Evolutionary conservation across 2,888 invertebrate genomes (phyloP).

Genomic region (Chirona hameri): DNA sequence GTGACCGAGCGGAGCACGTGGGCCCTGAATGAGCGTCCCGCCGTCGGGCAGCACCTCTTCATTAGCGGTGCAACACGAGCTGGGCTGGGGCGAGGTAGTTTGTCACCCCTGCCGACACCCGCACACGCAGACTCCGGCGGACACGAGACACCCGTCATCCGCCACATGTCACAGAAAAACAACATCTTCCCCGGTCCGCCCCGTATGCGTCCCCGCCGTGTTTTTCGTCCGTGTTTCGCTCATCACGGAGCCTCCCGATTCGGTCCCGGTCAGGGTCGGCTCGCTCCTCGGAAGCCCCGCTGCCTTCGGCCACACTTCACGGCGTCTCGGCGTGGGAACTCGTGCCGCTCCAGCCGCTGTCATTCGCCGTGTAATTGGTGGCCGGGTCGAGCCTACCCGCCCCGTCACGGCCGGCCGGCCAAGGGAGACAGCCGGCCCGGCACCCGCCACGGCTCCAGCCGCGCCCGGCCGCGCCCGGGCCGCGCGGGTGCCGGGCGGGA

Average conservation of each 20-base stretch:
- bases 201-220: neutral
- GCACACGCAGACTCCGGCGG: too few relatives aligned
- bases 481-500: neutral
- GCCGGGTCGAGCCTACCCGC: neutral
- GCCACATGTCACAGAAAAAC: too few relatives aligned
- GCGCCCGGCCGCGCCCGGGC: neutral
- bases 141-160: neutral
- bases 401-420: slow-evolving; percentile 2
- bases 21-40: neutral
- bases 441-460: neutral
- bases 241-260: neutral
- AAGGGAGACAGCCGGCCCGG: neutral
- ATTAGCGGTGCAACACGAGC: neutral
- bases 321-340: neutral
- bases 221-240: neutral
- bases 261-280: neutral
- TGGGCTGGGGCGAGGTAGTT: neutral
- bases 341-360: neutral
- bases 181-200: neutral
- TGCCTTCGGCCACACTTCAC: neutral
- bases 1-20: too few relatives aligned
- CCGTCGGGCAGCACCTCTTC: neutral
- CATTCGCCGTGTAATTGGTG: neutral
- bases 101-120: neutral
- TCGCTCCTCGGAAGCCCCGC: neutral